Evolutionary conservation across 2,888 invertebrate genomes (phyloP).

Genomic region (Leptinotarsa peninsularis): DNA sequence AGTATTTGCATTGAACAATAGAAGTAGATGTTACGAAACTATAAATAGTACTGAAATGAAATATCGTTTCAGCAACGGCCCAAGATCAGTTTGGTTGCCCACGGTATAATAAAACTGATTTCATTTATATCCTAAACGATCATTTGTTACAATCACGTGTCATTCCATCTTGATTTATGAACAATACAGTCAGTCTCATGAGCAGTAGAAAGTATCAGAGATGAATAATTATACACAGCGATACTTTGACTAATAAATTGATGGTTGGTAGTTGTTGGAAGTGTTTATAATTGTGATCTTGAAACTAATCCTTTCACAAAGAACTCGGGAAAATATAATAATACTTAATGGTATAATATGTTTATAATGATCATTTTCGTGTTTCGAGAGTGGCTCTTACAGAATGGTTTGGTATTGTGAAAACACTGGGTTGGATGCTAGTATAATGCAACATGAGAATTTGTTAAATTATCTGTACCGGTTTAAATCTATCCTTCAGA

Average conservation of each 20-base stretch:
- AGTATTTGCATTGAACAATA: too few species aligned
- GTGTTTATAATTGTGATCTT: slow-evolving; percentile 33
- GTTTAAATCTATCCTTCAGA: neutral
- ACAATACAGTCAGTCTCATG: slow-evolving; percentile 1
- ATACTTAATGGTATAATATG: slow-evolving; percentile 36
- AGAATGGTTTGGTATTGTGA: slow-evolving; percentile 4
- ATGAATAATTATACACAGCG: slow-evolving; percentile 18
- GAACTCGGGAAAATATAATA: slow-evolving; percentile 29
- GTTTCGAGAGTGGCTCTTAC: slow-evolving; percentile 1
- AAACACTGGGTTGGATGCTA: slow-evolving; percentile 2
- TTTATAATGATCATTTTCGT: slow-evolving; percentile 13
- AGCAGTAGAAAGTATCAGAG: slow-evolving; percentile 12
- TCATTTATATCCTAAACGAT: slow-evolving; percentile 3
- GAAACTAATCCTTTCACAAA: slow-evolving; percentile 37
- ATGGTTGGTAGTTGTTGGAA: slow-evolving; percentile 35
- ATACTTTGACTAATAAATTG: slow-evolving; percentile 29
- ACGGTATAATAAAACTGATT: neutral
- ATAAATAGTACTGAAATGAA: too few species aligned
- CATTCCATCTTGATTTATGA: slow-evolving; percentile 22
- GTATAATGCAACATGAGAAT: slow-evolving; percentile 9
- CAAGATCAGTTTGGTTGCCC: neutral
- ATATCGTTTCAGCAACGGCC: too few species aligned
- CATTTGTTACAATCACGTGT: slow-evolving; percentile 13
- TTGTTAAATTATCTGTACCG: neutral
- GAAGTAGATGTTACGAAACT: too few species aligned